A percentile compares a stretch with the other conserved stretches of the same genome.
These are phyloP conservation scores for Laothoe populi DNA, from an alignment of 2,888 invertebrate species.

Conservation along the genomic window DNA sequence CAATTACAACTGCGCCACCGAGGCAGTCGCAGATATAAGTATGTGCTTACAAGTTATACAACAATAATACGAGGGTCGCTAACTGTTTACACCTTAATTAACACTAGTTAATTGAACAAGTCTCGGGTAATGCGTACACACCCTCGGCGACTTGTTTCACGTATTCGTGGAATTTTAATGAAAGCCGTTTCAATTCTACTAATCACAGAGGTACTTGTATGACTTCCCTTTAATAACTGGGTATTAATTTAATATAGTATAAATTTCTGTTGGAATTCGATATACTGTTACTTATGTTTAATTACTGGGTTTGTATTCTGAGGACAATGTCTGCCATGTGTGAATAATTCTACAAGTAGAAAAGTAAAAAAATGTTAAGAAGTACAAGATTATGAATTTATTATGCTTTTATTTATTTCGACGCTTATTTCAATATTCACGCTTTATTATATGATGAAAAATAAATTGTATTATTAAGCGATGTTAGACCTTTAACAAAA, in stretches of 20 bases:
- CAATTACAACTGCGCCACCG: no score
- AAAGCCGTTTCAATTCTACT: constrained; percentile 24
- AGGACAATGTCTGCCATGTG: background rate
- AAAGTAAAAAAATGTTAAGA: no score
- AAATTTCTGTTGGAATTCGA: background rate
- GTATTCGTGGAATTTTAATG: constrained; percentile 42
- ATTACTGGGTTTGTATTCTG: no score
- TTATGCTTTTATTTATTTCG: background rate
- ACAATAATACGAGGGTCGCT: constrained; percentile 31
- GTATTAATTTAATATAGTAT: background rate
- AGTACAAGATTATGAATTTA: no score
- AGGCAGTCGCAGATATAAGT: no score
- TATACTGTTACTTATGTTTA: background rate
- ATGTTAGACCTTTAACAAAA: background rate
- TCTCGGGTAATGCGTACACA: constrained; percentile 40
- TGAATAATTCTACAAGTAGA: no score
- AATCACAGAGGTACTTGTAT: background rate
- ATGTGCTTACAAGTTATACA: no score
- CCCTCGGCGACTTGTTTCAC: constrained; percentile 30
- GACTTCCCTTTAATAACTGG: background rate
- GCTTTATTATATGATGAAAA: background rate
- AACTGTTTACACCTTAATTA: constrained; percentile 45
- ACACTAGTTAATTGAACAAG: constrained; percentile 42
- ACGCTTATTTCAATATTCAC: background rate
- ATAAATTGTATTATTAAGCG: background rate